phyloP scores from a whole-genome alignment of 2,888 invertebrate genomes.

The Campoplex nolae region DNA sequence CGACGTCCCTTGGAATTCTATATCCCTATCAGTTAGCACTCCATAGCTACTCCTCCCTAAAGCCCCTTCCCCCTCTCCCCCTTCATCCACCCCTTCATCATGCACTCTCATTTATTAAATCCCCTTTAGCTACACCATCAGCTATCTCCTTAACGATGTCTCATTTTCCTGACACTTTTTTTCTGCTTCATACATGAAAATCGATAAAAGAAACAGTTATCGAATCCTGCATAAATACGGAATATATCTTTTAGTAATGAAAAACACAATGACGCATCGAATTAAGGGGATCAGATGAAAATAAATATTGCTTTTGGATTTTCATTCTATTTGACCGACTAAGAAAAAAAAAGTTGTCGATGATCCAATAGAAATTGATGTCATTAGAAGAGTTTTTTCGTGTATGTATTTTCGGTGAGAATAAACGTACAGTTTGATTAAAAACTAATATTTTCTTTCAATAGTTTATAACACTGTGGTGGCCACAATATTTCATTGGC shows the following conservation, averaged over 20 bases:
- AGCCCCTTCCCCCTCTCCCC: neutral
- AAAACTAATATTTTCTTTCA: too few relatives aligned
- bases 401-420: too few relatives aligned
- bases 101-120: constrained; percentile 68
- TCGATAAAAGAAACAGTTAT: neutral
- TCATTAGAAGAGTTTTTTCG: too few relatives aligned
- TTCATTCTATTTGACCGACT: too few relatives aligned
- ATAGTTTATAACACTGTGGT: too few relatives aligned
- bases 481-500: too few relatives aligned
- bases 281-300: neutral
- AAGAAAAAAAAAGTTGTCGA: neutral
- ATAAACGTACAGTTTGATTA: too few relatives aligned
- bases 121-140: constrained; percentile 44
- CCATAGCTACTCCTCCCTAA: constrained; percentile 25
- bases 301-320: neutral
- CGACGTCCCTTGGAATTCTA: constrained; percentile 58
- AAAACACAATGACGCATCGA: neutral
- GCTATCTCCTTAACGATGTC: constrained; percentile 42
- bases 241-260: neutral
- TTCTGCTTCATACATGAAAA: constrained; percentile 11
- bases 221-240: neutral
- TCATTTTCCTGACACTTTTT: constrained; percentile 40
- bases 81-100: constrained; percentile 50
- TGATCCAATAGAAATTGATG: too few relatives aligned
- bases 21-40: constrained; percentile 59